Percentiles rank a stretch among this genome's conserved stretches.
Evolutionary conservation across 2,113 vertebrate genomes (phyloP).

Genomic region (Xenotilapia flavipinnis): DNA sequence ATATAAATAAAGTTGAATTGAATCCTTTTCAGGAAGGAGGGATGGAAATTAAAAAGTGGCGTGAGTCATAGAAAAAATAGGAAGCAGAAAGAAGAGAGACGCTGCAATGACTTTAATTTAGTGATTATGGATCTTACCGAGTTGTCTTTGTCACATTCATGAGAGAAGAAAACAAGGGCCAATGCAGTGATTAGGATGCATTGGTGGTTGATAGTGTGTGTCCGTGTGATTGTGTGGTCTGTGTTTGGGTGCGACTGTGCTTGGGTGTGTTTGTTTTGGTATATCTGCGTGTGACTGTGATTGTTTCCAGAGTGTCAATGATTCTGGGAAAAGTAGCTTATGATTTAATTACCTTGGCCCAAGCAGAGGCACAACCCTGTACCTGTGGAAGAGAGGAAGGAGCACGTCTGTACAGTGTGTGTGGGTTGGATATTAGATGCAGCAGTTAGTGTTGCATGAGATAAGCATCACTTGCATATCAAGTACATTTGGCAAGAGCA

Average conservation of each 20-base stretch:
- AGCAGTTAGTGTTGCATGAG: not conserved
- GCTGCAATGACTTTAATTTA: constrained; percentile 25
- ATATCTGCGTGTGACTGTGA: not conserved
- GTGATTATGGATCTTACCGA: constrained; percentile 36
- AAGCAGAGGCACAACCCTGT: constrained; percentile 39
- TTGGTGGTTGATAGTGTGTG: not conserved
- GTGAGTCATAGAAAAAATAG: not conserved
- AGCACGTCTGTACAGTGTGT: not conserved
- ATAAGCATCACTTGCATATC: not conserved
- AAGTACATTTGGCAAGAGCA: not conserved
- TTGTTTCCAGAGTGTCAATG: not conserved
- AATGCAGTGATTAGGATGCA: constrained; percentile 58
- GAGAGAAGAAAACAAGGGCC: constrained; percentile 22
- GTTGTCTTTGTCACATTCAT: not conserved
- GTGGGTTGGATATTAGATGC: not conserved
- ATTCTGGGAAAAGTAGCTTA: constrained; percentile 40
- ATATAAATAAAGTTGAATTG: not conserved
- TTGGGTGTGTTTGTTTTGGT: not conserved
- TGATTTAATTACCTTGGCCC: constrained; percentile 54
- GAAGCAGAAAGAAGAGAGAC: not conserved
- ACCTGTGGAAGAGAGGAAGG: not conserved
- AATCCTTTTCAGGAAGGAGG: not conserved
- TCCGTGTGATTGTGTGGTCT: not conserved
- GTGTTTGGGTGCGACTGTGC: not conserved
- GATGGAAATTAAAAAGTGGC: not conserved